Evolutionary conservation across 64 coral and sea anemone genomes (phyloP), one percentile per base, ranked within the genome.

Genomic region (Pocillopora verrucosa): DNA sequence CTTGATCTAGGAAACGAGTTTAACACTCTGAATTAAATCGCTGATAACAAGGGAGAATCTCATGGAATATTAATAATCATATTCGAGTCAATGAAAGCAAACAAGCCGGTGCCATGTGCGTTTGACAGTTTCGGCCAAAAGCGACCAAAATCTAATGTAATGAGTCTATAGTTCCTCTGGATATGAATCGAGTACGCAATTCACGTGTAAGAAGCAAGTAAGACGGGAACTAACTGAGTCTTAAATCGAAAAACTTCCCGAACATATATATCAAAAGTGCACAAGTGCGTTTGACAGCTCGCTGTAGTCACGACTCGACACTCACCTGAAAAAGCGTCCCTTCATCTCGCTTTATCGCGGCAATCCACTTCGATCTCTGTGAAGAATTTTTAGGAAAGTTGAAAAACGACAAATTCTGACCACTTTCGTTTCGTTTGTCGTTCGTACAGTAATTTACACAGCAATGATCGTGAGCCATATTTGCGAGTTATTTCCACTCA

Each of bases 351-450:
- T 75, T 87, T 75, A 63, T 87, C 63, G 86, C 86, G 72, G 72
- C 75, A 76, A 87, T 87, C 86, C 86, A 87, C 72, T 87, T 61
- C 51, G 60, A 87, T 75, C 86, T n/a, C n/a, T n/a, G n/a, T n/a
- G n/a, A n/a, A n/a, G n/a, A n/a, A n/a, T n/a, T n/a, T n/a, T n/a
- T n/a, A n/a, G n/a, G n/a, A n/a, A n/a, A n/a, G n/a, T n/a, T n/a
- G n/a, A n/a, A n/a, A n/a, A n/a, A n/a, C n/a, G n/a, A n/a, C n/a
- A n/a, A n/a, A n/a, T n/a, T n/a, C n/a, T n/a, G n/a, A n/a, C n/a
- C n/a, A n/a, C n/a, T n/a, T n/a, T n/a, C n/a, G n/a, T n/a, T n/a
- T n/a, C n/a, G n/a, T n/a, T n/a, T n/a, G n/a, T n/a, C n/a, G n/a
- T n/a, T n/a, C n/a, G n/a, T n/a, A n/a, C n/a, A n/a, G n/a, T n/a